Conservation (phyloP, 1,140 invertebrate species). For the Hyles vespertilio region DNA sequence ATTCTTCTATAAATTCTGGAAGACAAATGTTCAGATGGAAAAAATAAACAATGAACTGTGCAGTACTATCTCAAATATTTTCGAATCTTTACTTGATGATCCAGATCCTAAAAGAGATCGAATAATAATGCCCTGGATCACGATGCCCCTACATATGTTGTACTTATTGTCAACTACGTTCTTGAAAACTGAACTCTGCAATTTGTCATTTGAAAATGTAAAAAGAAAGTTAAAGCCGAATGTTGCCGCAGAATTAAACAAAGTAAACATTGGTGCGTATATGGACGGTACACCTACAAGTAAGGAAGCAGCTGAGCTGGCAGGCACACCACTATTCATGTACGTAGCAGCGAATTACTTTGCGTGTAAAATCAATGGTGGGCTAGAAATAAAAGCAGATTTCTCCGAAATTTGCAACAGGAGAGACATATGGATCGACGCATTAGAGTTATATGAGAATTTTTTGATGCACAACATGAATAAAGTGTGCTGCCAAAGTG, state of each 20-base stretch:
- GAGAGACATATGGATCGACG: constrained; percentile 12
- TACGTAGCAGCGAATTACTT: constrained; percentile 26
- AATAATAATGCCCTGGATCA: constrained; percentile 14
- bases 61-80: constrained; percentile 16
- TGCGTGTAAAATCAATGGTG: constrained; percentile 16
- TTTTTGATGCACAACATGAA: constrained; percentile 15
- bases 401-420: constrained; percentile 4
- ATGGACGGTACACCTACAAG: constrained; percentile 1
- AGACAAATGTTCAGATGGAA: constrained; percentile 20
- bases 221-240: constrained; percentile 11
- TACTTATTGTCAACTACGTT: constrained; percentile 13
- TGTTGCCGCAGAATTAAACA: constrained; percentile 3
- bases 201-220: constrained; percentile 6
- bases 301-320: constrained; percentile 9
- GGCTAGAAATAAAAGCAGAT: constrained; percentile 10
- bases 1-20: constrained; percentile 18
- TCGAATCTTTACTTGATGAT: constrained; percentile 10
- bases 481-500: constrained; percentile 6
- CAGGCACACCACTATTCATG: constrained; percentile 22
- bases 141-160: constrained; percentile 15
- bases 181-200: constrained; percentile 21
- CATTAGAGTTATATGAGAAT: constrained; percentile 7
- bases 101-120: background rate
- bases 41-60: constrained; percentile 20
- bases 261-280: background rate